These are phyloP conservation scores for Agriopis marginaria DNA, from an alignment of 2,888 invertebrate genomes.

Conservation along the genomic window DNA sequence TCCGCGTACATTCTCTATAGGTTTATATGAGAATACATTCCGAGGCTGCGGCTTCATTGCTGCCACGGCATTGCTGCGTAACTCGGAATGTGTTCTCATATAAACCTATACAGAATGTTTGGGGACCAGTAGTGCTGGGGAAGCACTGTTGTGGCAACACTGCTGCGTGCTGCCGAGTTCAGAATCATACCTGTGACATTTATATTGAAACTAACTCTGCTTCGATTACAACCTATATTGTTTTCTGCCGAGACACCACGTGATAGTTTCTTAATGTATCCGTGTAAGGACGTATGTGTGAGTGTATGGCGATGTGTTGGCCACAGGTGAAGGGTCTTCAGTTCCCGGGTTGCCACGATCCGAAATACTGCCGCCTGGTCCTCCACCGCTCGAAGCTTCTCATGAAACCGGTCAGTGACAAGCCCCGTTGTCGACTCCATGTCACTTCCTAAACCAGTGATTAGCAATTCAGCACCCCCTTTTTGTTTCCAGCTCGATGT, in stretches of 20 bases:
- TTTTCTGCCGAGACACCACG: neutral
- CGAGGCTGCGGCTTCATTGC: too few species aligned
- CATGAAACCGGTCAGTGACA: slow-evolving; percentile 96
- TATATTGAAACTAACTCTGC: neutral
- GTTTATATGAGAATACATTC: too few species aligned
- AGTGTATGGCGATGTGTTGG: slow-evolving; percentile 72
- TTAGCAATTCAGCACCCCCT: slow-evolving; percentile 49
- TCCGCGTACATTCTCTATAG: too few species aligned
- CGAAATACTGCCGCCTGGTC: slow-evolving; percentile 97
- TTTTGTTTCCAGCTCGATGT: slow-evolving; percentile 64
- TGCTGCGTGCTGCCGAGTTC: too few species aligned
- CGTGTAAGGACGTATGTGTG: slow-evolving; percentile 52
- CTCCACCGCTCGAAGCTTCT: slow-evolving; percentile 98
- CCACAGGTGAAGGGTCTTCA: slow-evolving; percentile 97
- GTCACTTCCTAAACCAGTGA: slow-evolving; percentile 62
- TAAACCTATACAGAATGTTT: too few species aligned
- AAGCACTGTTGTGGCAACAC: too few species aligned
- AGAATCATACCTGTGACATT: too few species aligned
- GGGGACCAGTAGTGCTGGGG: too few species aligned
- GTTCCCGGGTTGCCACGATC: slow-evolving; percentile 98
- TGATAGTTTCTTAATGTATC: slow-evolving; percentile 19
- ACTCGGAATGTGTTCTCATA: too few species aligned
- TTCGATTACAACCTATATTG: slow-evolving; percentile 1
- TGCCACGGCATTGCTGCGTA: too few species aligned
- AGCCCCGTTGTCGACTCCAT: slow-evolving; percentile 51